Conservation (phyloP, 1,140 invertebrate genomes). For the Drosophila pseudoananassae region DNA sequence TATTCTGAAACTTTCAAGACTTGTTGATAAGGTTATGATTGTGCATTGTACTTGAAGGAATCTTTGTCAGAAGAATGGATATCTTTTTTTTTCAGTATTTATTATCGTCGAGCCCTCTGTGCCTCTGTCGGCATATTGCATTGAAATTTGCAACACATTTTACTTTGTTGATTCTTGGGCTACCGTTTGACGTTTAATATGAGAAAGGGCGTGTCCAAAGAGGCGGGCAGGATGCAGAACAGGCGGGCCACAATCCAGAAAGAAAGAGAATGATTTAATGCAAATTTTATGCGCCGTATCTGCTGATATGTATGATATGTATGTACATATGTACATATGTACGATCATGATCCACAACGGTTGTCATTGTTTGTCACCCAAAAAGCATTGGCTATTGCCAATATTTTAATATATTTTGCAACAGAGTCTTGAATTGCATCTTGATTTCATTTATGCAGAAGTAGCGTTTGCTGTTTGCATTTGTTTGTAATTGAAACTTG, state of each 20-base stretch:
- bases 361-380: conserved; percentile 44
- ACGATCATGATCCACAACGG: conserved; percentile 51
- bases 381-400: conserved; percentile 48
- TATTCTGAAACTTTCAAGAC: too few relatives aligned
- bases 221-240: not conserved
- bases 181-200: conserved; percentile 73
- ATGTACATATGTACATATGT: conserved; percentile 16
- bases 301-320: not conserved
- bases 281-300: conserved; percentile 71
- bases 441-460: conserved; percentile 18
- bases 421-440: conserved; percentile 32
- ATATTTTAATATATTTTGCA: conserved; percentile 64
- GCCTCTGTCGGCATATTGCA: conserved; percentile 63
- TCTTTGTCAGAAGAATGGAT: too few relatives aligned
- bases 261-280: conserved; percentile 74
- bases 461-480: conserved; percentile 2
- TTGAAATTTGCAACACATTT: conserved; percentile 79
- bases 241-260: conserved; percentile 11
- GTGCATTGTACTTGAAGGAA: too few relatives aligned
- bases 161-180: conserved; percentile 69
- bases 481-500: conserved; percentile 30
- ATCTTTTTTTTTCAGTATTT: conserved; percentile 15
- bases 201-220: conserved; percentile 25
- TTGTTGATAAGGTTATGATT: too few relatives aligned
- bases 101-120: conserved; percentile 4